phyloP scores from a whole-genome alignment of 2,797 vertebrate species.

The Dallia pectoralis region DNA sequence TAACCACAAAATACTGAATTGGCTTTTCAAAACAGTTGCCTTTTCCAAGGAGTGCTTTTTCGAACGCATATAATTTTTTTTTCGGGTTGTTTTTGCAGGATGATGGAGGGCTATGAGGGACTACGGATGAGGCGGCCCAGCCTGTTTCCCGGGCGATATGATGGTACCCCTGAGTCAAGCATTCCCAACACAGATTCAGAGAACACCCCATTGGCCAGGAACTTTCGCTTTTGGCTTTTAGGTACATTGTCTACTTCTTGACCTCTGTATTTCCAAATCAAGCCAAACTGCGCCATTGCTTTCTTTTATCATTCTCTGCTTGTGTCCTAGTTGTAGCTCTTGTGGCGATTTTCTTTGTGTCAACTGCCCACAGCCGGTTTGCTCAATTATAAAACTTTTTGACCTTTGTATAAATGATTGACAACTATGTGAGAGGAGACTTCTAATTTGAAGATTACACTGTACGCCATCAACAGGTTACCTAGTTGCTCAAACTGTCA shows the following conservation, averaged over 20 bases:
- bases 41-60: constrained; percentile 4
- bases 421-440: constrained; percentile 10
- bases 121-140: not conserved
- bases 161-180: not conserved
- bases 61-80: constrained; percentile 32
- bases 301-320: not conserved
- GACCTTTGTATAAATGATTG: constrained; percentile 16
- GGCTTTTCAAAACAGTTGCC: not conserved
- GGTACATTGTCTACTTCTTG: not conserved
- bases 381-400: constrained; percentile 17
- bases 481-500: not conserved
- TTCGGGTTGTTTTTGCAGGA: constrained; percentile 58
- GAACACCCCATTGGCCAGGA: not conserved
- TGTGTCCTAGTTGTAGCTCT: not conserved
- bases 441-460: not conserved
- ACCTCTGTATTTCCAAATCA: not conserved
- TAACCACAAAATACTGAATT: not conserved
- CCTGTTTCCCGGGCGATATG: not conserved
- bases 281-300: not conserved
- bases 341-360: not conserved
- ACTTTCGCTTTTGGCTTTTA: not conserved
- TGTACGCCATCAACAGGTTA: not conserved
- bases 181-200: not conserved
- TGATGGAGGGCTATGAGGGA: constrained; percentile 63
- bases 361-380: not conserved